Evolutionary conservation across 2,888 invertebrate species (phyloP), one percentile per base, ranked within the genome.

Genomic region (Caenorhabditis sp.): DNA sequence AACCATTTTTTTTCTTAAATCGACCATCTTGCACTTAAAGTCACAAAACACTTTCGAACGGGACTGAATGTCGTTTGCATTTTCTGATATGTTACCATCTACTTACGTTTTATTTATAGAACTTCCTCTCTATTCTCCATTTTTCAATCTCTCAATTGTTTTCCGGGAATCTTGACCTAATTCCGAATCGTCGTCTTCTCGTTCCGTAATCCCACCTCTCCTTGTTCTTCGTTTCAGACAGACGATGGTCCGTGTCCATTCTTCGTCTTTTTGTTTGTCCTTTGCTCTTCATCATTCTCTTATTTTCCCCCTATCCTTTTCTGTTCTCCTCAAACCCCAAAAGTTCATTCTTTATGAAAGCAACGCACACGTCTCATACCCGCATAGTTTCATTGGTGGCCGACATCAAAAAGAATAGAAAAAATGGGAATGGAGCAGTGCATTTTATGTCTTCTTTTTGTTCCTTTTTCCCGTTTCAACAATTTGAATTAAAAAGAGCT

Each of bases 361-460:
- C 56, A 66, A 47, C 63, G 44, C n/a, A 72, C 69, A 64, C 35
- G 22, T 41, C 66, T 75, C 44, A 35, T 73, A 51, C 63, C 54
- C 26, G 63, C 28, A 74, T 74, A 74, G 54, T 54, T 74, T 63
- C 49, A 38, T 74, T 41, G 73, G 66, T 47, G 44, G 64, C 28
- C 44, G 56, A 38, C 41, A 51, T 66, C 5, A 19, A 35, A 28
- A 41, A 51, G n/a, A 63, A 73, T 54, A 63, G 14, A 31, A 59
- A 28, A 66, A 51, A 58, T 19, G 19, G 44, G 58, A 64, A 64
- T 47, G 49, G 47, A 47, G 66, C 66, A 66, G 31, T 66, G 58
- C 58, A 66, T 76, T 76, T 76, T 68, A 68, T 76, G 76, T 56
- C 66, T 66, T 66, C 72, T 24, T 51, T 24, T 59, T 22, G 35